phyloP scores from a whole-genome alignment of 2,113 vertebrate species.

The Saimiri boliviensis region DNA sequence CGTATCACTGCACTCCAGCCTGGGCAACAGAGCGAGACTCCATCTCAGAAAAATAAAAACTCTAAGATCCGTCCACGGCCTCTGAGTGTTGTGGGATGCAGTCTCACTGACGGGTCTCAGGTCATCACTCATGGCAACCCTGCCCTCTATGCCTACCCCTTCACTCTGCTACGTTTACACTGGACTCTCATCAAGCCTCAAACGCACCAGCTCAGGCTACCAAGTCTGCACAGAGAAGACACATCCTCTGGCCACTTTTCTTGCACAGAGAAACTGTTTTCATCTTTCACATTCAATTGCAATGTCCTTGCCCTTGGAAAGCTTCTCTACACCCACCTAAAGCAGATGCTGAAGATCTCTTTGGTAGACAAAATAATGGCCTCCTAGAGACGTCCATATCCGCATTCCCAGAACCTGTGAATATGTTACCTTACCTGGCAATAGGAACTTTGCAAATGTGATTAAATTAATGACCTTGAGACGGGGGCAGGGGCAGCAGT shows the following conservation, averaged over 20 bases:
- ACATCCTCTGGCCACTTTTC: background rate
- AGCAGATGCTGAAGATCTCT: too few relatives aligned
- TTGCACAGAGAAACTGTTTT: background rate
- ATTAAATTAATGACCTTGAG: background rate
- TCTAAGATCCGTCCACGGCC: background rate
- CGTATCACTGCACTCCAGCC: too few relatives aligned
- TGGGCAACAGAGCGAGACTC: too few relatives aligned
- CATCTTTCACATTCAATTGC: background rate
- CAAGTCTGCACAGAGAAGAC: background rate
- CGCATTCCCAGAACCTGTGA: background rate
- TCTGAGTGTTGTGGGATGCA: background rate
- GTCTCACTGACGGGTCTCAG: background rate
- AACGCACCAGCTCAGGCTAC: background rate
- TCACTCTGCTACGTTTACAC: background rate
- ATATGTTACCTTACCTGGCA: background rate
- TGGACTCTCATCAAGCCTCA: background rate
- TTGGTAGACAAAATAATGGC: too few relatives aligned
- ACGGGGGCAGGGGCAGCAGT: fast-evolving
- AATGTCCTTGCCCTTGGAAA: background rate
- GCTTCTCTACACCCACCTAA: background rate
- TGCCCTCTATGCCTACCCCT: background rate
- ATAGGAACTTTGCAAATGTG: background rate
- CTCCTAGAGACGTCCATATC: background rate
- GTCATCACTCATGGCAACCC: background rate
- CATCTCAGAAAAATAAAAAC: background rate